Base-by-base conservation (phyloP, 2,888 invertebrate genomes). In the Augiades crinisus region DNA sequence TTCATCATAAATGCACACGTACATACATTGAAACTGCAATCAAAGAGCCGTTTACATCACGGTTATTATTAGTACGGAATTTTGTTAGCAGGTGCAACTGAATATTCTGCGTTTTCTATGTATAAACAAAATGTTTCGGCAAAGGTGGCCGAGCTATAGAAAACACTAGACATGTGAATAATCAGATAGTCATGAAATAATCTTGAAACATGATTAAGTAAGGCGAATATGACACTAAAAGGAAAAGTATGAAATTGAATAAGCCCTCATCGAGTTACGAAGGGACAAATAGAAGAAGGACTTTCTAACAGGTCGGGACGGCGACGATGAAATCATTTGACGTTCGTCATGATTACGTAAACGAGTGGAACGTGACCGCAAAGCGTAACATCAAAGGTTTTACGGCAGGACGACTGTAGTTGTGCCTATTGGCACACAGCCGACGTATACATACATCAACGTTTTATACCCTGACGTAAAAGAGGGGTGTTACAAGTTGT, bases 291-390 rank as follows among this genome's bases (percentile, higher is more conserved):
- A 36, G 13, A 49, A 8, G 30, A 41, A 37, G 33, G 41, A 41
- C 27, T 49, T 41, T 41, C 41, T 49, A 24, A 47, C 40, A 40
- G 19, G 47, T 21, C 38, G 30, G 17, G 24, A 38, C 21, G 16
- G 47, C 14, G 31, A 41, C 17, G 37, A 47, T 49, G 47, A 49
- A 49, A 49, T 49, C 40, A 49, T 49, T 41, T 41, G 31, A 40
- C 40, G 47, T 49, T 41, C 12, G 33, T 40, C 22, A 41, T 31
- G 31, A 47, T 33, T 49, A 41, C 47, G 40, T 37, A 41, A 49
- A 49, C 47, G 22, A 16, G 21, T 22, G 17, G 22, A 36, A 27
- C 50, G 41, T 41, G 34, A 49, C 24, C 24, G 37, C 47, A 47
- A 30, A 47, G 19, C 38, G 33, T 33, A 41, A 49, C 22, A 41